Conservation (phyloP, 2,888 invertebrate species). For the Eupithecia centaureata region DNA sequence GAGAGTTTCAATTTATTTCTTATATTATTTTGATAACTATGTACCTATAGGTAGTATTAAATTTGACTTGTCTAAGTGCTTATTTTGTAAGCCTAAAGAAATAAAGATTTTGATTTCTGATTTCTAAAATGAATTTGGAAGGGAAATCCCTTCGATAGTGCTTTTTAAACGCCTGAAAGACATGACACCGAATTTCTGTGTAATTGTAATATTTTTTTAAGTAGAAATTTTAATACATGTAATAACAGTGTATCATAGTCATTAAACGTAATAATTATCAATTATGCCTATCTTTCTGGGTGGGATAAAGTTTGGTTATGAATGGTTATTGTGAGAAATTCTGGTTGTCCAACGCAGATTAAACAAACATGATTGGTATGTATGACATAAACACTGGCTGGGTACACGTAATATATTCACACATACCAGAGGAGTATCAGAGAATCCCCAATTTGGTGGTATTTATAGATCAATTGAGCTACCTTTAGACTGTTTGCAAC, state of each 20-base stretch:
- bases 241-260: background rate
- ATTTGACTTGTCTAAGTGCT: too few relatives aligned
- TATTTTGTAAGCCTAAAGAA: too few relatives aligned
- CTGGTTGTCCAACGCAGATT: background rate
- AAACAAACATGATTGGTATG: background rate
- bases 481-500: too few relatives aligned
- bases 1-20: constrained; percentile 1
- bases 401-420: background rate
- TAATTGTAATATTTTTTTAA: background rate
- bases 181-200: background rate
- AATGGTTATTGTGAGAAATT: background rate
- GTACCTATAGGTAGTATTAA: too few relatives aligned
- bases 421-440: too few relatives aligned
- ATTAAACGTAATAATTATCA: background rate
- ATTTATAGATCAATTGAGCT: too few relatives aligned
- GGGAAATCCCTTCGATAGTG: constrained; percentile 4
- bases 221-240: too few relatives aligned
- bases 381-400: background rate
- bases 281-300: background rate
- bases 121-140: constrained; percentile 1
- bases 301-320: background rate
- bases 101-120: too few relatives aligned
- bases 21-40: too few relatives aligned
- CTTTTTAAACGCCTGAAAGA: background rate
- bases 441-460: too few relatives aligned